Percentiles rank a stretch among this genome's conserved stretches.
phyloP scores from a whole-genome alignment of 2,797 vertebrate species.

The Pantherophis alleghaniensis region DNA sequence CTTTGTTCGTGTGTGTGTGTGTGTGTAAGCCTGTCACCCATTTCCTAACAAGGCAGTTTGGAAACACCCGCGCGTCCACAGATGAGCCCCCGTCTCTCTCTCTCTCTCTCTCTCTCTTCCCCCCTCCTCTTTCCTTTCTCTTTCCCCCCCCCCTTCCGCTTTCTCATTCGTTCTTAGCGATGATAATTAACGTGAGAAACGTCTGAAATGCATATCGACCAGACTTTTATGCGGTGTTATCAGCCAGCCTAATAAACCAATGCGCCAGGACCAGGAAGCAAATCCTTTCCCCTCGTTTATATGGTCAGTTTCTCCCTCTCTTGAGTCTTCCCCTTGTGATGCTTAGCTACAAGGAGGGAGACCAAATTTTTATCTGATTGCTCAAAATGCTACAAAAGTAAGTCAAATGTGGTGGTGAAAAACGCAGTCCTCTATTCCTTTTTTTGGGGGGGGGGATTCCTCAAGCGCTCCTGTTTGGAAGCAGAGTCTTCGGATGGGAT shows the following conservation, averaged over 20 bases:
- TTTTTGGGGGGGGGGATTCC: background rate
- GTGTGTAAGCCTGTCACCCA: background rate
- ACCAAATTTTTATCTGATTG: too few relatives aligned
- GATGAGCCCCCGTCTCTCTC: background rate
- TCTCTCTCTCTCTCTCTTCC: too few relatives aligned
- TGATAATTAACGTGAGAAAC: constrained; percentile 30
- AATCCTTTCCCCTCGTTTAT: background rate
- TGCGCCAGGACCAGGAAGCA: background rate
- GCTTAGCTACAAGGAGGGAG: background rate
- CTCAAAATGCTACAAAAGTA: background rate
- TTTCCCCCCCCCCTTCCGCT: too few relatives aligned
- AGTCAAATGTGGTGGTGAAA: background rate
- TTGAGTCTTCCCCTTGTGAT: background rate
- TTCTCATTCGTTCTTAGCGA: constrained; percentile 22
- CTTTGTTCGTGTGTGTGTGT: constrained; percentile 11
- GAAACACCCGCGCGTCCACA: background rate
- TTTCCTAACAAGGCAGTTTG: constrained; percentile 2
- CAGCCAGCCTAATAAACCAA: background rate
- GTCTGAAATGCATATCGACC: constrained; percentile 35
- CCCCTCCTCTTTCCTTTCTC: background rate
- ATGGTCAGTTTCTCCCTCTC: background rate
- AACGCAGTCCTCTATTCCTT: background rate
- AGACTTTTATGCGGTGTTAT: background rate
- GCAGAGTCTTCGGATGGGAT: background rate
- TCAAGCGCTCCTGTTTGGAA: background rate